Conservation (phyloP, 2,888 invertebrate species). For the Nipponacmea schrenckii region DNA sequence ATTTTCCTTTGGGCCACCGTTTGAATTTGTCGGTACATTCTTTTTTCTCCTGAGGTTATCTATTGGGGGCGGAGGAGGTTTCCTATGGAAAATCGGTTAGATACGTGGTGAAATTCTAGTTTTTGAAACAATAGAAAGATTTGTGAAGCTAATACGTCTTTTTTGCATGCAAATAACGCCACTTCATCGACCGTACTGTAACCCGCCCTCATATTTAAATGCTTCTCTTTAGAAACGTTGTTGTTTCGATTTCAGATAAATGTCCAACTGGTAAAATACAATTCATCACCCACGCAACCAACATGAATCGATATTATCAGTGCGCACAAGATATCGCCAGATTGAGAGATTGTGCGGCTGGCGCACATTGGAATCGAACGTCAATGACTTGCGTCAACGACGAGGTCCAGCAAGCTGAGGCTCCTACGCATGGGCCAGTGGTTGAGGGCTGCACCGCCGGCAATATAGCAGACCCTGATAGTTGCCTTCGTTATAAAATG, state of each 20-base stretch:
- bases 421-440: neutral
- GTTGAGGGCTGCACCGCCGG: neutral
- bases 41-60: no score
- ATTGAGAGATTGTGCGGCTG: conserved; percentile 19
- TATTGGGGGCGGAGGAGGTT: no score
- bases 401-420: neutral
- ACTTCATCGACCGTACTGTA: no score
- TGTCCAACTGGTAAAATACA: conserved; percentile 16
- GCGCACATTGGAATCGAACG: conserved; percentile 19
- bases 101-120: no score
- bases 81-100: no score
- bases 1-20: no score
- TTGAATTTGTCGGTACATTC: no score
- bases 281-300: conserved; percentile 18
- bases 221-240: no score
- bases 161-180: no score
- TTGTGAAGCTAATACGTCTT: no score
- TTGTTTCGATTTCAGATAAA: conserved; percentile 7
- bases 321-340: conserved; percentile 25
- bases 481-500: neutral
- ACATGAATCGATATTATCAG: conserved; percentile 24
- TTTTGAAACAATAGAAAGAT: no score
- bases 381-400: conserved; percentile 15
- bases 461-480: neutral
- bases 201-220: no score